Base-by-base conservation (phyloP, 1,140 invertebrate species). In the Hydropsyche tenuis region DNA sequence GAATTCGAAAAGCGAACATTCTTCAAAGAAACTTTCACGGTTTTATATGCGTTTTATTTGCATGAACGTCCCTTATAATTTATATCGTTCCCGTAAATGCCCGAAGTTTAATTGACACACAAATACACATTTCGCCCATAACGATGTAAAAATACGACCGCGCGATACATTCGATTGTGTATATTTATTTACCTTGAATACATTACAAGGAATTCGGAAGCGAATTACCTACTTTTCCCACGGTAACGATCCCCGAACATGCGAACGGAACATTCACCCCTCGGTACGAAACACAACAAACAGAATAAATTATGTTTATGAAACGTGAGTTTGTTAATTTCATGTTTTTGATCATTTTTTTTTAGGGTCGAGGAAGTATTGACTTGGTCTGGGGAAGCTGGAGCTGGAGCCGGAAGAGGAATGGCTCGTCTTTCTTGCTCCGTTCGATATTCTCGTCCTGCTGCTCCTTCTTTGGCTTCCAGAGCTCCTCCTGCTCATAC, bases 311-410 rank as follows among this genome's bases (percentile, higher is more conserved):
- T 43, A 45, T 18, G 30, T 62, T 16, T 20, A 37, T 60, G 16
- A 45, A n/a, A n/a, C 12, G 11, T 20, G 11, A 56, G 2, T 53
- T 11, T 75, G 73, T 63, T 45, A 45, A 37, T 37, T 73, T 56
- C 60, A 51, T 18, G 25, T 73, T 18, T 45, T 72, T 77, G 75
- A 46, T 62, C 7, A 4, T 62, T 62, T 20, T 51, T 51, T 81
- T 81, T 62, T 79, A 90, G 92, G 75, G 87, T 89, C 25, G 90
- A 94, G 76, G 95, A 97, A 83, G 90, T 97, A 60, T 92, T 97
- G 80, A 92, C 93, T 2, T 96, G 94, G 94, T 84, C 96, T 68
- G 87, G 97, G 73, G 94, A 97, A 85, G 93, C 96, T 79, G 94
- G 94, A 77, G 92, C 91, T 30, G 94, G 91, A 14, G 83, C 83